Percentiles rank a stretch among this genome's conserved stretches.
These are phyloP conservation scores for Brachypalpus laphriformis DNA, from an alignment of 2,888 invertebrate species.

Conservation along the genomic window DNA sequence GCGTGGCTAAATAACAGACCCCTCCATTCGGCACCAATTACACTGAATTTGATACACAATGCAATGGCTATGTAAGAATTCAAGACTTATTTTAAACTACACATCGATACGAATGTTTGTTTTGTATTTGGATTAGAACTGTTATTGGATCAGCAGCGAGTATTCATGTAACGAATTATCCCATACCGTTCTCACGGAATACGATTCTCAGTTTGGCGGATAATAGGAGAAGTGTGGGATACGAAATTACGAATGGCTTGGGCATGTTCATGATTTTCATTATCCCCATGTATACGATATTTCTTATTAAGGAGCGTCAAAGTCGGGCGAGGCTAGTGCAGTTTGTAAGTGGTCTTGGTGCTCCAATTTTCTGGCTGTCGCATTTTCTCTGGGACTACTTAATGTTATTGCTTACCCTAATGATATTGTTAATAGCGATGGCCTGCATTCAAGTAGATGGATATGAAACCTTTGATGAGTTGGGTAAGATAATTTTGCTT, in stretches of 20 bases:
- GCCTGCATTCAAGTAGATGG: conserved; percentile 87
- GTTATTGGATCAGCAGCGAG: conserved; percentile 71
- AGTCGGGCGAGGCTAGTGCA: conserved; percentile 90
- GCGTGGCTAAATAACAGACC: conserved; percentile 91
- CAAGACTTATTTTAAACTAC: background rate
- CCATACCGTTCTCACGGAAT: too few species aligned
- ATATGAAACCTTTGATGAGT: conserved; percentile 75
- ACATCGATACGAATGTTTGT: background rate
- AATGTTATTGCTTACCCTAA: conserved; percentile 87
- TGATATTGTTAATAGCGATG: conserved; percentile 86
- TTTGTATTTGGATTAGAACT: conserved; percentile 53
- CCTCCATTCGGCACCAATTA: too few species aligned
- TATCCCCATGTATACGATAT: conserved; percentile 86
- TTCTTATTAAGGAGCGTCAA: conserved; percentile 87
- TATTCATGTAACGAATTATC: conserved; percentile 86
- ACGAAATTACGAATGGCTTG: too few species aligned
- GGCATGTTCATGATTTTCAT: too few species aligned
- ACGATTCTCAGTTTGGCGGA: too few species aligned
- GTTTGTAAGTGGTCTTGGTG: conserved; percentile 89
- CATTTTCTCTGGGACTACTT: conserved; percentile 85
- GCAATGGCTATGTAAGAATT: conserved; percentile 83
- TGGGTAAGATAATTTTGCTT: too few species aligned
- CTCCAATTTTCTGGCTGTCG: conserved; percentile 88
- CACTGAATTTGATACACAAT: too few species aligned
- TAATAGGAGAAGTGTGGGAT: too few species aligned